Evolutionary conservation across 2,888 invertebrate genomes (phyloP), one percentile per base, ranked within the genome.

Genomic region (Platycnemis pennipes): DNA sequence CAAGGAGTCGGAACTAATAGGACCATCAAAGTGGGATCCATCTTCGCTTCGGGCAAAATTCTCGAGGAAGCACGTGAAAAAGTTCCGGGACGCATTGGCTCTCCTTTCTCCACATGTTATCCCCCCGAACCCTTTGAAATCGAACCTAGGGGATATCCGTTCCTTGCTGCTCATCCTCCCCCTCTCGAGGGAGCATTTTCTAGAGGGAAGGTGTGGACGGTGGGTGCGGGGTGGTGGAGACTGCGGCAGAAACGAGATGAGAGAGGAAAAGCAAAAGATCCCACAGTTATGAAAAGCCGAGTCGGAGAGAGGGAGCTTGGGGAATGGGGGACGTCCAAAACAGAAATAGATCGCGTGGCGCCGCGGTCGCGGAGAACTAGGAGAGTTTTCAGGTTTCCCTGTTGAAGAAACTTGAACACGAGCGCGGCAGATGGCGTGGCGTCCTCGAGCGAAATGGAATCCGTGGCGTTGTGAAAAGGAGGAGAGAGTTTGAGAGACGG

Each of bases 381-480:
- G 31, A 77, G 77, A 31, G 11, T 37, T 37, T 22, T 26, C 37
- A 16, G 31, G 63, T 22, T 63, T 63, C n/a, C 63, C 7, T 22
- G 13, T 37, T 37, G 8, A 13, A 77, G 37, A 77, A 16, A 77
- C 77, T 77, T 77, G 31, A 8, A 31, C 37, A 11, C 37, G 16
- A 77, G 11, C 31, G 77, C 77, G 77, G 37, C 11, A 77, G 77
- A 77, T 77, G 77, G 77, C 16, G 77, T 77, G 77, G 77, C 77
- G 11, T 22, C 31, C 77, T 37, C 22, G 2, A 37, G 37, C 31
- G 77, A 37, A 31, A 37, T 77, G 13, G 8, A 77, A 11, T 7
- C 31, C 37, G 37, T 77, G 77, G 2, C 37, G 37, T 11, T 13
- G 37, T 31, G 0, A 37, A 37, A 37, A 4, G 5, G 16, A 63